Evolutionary conservation across 2,888 invertebrate species (phyloP).

Genomic region (Tetragonula carbonaria): DNA sequence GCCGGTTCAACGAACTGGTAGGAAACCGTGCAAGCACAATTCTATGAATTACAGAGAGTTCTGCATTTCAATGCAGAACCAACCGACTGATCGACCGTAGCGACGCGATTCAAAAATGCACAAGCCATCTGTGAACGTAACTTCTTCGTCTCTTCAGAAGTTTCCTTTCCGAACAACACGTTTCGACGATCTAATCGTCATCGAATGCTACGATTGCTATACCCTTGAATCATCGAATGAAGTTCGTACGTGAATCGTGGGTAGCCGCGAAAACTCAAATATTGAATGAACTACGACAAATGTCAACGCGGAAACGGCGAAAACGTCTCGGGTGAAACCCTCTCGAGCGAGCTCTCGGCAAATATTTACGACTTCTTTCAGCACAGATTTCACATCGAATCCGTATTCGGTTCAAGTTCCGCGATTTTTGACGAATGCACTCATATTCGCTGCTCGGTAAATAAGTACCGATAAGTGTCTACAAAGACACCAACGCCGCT

Average conservation of each 20-base stretch:
- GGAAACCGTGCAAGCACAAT: slow-evolving; percentile 38
- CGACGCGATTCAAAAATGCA: background rate
- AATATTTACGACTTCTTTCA: slow-evolving; percentile 54
- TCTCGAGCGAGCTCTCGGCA: slow-evolving; percentile 35
- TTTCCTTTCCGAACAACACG: background rate
- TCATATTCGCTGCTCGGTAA: slow-evolving; percentile 24
- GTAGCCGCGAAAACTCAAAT: slow-evolving; percentile 42
- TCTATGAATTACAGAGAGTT: slow-evolving; percentile 14
- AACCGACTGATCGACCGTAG: background rate
- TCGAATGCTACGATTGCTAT: background rate
- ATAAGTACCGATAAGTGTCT: slow-evolving; percentile 5
- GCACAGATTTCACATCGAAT: slow-evolving; percentile 29
- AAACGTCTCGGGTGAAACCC: slow-evolving; percentile 19
- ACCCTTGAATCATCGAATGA: slow-evolving; percentile 20
- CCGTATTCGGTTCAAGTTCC: slow-evolving; percentile 17
- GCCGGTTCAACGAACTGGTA: slow-evolving; percentile 55
- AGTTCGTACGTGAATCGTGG: slow-evolving; percentile 6
- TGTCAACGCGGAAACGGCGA: slow-evolving; percentile 34
- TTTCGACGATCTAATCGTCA: background rate
- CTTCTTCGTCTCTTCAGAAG: background rate
- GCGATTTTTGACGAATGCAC: slow-evolving; percentile 12
- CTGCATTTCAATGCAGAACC: background rate
- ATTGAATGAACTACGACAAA: slow-evolving; percentile 44
- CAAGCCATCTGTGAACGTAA: background rate
- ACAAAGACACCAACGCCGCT: background rate